Evolutionary conservation across 2,888 invertebrate species (phyloP), one percentile per base, ranked within the genome.

Genomic region (Phengaris arion): DNA sequence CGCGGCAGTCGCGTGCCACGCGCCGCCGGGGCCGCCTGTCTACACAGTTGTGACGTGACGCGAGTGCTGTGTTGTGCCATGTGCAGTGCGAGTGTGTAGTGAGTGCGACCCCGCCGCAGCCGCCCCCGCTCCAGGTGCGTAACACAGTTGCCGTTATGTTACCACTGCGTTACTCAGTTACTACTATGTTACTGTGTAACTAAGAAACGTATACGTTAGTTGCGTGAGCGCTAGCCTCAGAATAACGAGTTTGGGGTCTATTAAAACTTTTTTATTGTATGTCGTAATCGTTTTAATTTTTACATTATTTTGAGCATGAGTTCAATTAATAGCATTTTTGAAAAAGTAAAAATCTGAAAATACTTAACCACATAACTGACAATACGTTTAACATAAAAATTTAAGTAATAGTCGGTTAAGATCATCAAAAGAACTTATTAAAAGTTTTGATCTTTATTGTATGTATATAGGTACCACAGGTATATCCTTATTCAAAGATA

Each of bases 1-100:
- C 74, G 81, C 81, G 81, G 80, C 87, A 89, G 90, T 89, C 86
- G 84, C 85, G 88, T 87, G 88, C 85, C 88, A 81, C 81, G 80
- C 83, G 87, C 84, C 89, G 86, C 83, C 76, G 76, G n/a, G 78
- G 73, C 57, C 76, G 82, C 78, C 80, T 81, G 83, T 76, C 74
- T 75, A 59, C 48, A 8, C 5, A 48, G 74, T 52, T 64, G 55
- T 15, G 55, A 35, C 35, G 35, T 15, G 13, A 10, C 9, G 72
- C 13, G 72, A 54, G 69, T 70, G 48, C 46, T 69, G 48, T 70
- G 48, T 22, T 12, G 48, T 59, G 64, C 64, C 64, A 64, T 64
- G 64, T 64, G 64, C 64, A 35, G 64, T 64, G 64, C 64, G 64
- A 35, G 64, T 64, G 64, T 64, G 35, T 64, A 64, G 64, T 45